Evolutionary conservation across 2,113 vertebrate species (phyloP).

Genomic region (Leptosomus discolor): DNA sequence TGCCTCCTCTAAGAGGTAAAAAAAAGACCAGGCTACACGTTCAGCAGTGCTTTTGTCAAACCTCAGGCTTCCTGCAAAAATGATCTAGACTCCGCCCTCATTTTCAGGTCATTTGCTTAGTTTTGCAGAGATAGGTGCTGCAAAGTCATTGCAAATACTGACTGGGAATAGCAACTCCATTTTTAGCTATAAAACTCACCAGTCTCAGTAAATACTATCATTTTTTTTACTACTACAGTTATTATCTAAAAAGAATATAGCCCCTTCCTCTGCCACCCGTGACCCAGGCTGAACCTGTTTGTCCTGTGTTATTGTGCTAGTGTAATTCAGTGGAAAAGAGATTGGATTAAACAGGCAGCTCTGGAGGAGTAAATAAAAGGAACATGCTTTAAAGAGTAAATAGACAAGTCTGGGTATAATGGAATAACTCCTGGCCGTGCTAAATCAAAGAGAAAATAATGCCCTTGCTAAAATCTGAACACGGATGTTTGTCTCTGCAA

Average conservation of each 20-base stretch:
- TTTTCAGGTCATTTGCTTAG: neutral
- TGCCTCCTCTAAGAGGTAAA: neutral
- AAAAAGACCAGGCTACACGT: neutral
- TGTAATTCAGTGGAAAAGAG: conserved; percentile 66
- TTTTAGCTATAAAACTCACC: neutral
- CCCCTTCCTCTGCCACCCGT: neutral
- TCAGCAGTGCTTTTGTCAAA: neutral
- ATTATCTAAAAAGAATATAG: neutral
- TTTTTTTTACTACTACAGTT: neutral
- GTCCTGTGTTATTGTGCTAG: conserved; percentile 44
- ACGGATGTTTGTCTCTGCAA: neutral
- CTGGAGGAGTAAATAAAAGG: conserved; percentile 43
- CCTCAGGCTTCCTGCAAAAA: neutral
- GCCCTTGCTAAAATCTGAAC: neutral
- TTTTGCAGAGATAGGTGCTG: neutral
- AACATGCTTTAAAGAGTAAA: conserved; percentile 60
- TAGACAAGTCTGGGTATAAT: conserved; percentile 49
- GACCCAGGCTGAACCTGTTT: conserved; percentile 51
- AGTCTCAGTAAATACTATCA: neutral
- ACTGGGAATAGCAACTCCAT: neutral
- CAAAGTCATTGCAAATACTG: neutral
- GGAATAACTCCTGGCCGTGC: conserved; percentile 2
- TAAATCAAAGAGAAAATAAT: conserved; percentile 41
- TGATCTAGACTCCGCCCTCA: rapidly evolving
- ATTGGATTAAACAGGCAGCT: conserved; percentile 56